Evolutionary conservation across 2,113 vertebrate genomes (phyloP).

Genomic region (Carlito syrichta): DNA sequence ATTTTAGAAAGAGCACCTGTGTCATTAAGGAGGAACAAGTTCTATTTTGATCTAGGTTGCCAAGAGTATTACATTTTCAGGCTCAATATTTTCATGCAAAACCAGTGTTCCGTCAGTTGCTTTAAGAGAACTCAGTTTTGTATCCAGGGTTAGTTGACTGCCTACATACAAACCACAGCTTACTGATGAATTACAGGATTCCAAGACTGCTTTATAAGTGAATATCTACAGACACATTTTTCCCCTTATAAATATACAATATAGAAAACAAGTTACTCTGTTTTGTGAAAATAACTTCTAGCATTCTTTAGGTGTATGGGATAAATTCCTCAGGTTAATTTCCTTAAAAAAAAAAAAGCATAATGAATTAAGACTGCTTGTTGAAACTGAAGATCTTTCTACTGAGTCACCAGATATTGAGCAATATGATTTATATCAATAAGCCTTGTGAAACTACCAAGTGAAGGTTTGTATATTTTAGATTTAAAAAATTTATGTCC

Average conservation of each 20-base stretch:
- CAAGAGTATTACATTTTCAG: background rate
- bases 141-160: background rate
- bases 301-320: background rate
- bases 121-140: background rate
- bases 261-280: background rate
- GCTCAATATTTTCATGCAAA: background rate
- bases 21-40: background rate
- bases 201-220: background rate
- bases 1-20: background rate
- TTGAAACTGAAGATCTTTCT: constrained; percentile 57
- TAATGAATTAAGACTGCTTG: background rate
- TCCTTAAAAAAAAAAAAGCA: background rate
- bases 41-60: background rate
- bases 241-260: background rate
- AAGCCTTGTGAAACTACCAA: constrained; percentile 8
- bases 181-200: background rate
- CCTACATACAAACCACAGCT: background rate
- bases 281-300: background rate
- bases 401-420: constrained; percentile 45
- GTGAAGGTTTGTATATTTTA: background rate
- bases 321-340: constrained; percentile 25
- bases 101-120: background rate
- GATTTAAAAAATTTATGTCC: background rate
- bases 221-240: background rate
- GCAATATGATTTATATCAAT: constrained; percentile 26